Conservation (phyloP, 2,113 vertebrate species). For the Bettongia penicillata region DNA sequence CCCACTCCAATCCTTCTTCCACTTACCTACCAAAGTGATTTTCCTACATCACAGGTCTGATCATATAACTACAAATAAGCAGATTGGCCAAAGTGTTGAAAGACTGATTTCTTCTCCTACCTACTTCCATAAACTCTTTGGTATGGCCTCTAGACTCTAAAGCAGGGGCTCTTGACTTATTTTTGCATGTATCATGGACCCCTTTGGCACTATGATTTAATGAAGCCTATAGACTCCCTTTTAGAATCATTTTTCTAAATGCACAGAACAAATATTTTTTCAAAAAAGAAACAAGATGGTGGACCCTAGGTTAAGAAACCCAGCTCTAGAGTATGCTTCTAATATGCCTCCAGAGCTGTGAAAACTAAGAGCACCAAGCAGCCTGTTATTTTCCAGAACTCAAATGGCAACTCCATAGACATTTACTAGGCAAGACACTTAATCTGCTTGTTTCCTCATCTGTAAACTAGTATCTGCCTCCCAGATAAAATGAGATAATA, state of each 20-base stretch:
- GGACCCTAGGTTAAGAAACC: background rate
- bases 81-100: background rate
- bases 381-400: no score
- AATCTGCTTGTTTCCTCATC: background rate
- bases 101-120: background rate
- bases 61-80: background rate
- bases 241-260: background rate
- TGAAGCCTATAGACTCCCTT: background rate
- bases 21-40: no score
- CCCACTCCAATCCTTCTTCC: no score
- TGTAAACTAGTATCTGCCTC: background rate
- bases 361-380: background rate
- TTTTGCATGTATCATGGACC: background rate
- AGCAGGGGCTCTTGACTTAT: background rate
- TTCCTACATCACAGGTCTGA: background rate
- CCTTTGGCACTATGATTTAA: background rate
- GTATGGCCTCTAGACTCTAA: background rate
- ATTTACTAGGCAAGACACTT: background rate
- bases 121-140: background rate
- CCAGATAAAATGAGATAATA: background rate
- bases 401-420: background rate
- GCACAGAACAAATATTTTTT: background rate
- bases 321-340: background rate
- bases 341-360: background rate
- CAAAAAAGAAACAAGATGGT: background rate